Conservation (phyloP, 2,113 vertebrate species). For the Sigmodon hispidus region DNA sequence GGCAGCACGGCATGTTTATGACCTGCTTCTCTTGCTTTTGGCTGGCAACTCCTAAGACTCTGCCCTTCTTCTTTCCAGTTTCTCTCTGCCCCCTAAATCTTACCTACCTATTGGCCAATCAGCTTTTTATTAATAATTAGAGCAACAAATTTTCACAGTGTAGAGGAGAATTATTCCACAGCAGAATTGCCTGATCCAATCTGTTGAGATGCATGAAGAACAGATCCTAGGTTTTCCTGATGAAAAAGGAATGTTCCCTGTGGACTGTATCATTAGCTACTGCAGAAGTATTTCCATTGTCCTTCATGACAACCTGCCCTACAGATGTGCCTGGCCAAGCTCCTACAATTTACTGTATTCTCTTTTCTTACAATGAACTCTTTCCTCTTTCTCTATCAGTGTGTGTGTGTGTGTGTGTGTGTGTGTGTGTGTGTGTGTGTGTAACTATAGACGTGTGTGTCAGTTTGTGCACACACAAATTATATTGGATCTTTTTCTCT, state of each 20-base stretch:
- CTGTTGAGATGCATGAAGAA: neutral
- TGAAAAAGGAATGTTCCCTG: neutral
- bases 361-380: neutral
- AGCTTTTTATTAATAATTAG: no score
- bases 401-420: neutral
- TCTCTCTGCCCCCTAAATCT: no score
- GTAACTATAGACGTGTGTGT: neutral
- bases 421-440: neutral
- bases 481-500: neutral
- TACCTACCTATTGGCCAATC: no score
- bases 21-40: no score
- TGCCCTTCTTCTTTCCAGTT: no score
- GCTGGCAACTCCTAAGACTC: no score
- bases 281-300: neutral
- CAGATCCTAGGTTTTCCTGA: conserved; percentile 13
- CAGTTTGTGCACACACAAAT: neutral
- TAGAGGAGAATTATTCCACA: no score
- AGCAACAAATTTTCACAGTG: no score
- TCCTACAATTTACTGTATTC: neutral
- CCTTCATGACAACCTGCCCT: neutral
- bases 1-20: no score
- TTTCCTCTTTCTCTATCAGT: neutral
- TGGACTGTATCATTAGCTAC: neutral
- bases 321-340: neutral
- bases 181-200: neutral